These are phyloP conservation scores for Semicossyphus pulcher DNA, from an alignment of 2,113 vertebrate species.

Conservation along the genomic window DNA sequence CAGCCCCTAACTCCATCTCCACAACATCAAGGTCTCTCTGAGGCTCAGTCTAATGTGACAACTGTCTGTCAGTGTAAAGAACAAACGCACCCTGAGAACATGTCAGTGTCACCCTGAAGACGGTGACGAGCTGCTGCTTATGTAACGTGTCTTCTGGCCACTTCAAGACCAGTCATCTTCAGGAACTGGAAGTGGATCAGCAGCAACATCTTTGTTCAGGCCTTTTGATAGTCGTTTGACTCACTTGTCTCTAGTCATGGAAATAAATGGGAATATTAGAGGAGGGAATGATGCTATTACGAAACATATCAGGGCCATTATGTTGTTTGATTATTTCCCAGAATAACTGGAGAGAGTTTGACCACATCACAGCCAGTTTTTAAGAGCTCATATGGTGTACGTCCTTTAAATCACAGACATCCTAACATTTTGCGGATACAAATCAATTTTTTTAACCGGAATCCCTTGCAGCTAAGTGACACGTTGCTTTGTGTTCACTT, in stretches of 20 bases:
- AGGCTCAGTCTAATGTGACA: not conserved
- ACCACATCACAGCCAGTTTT: too few species aligned
- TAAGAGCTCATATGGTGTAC: too few species aligned
- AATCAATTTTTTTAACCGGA: too few species aligned
- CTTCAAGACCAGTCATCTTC: slow-evolving; percentile 31
- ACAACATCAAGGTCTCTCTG: slow-evolving; percentile 3
- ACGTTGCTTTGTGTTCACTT: not conserved
- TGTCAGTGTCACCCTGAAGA: not conserved
- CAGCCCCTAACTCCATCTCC: not conserved
- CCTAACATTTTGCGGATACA: too few species aligned
- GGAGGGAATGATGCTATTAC: too few species aligned
- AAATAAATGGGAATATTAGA: not conserved
- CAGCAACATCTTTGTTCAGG: slow-evolving; percentile 1
- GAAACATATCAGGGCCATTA: too few species aligned
- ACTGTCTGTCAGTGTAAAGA: slow-evolving; percentile 30
- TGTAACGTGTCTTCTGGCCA: slow-evolving; percentile 23
- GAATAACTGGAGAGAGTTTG: too few species aligned
- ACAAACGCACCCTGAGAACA: slow-evolving; percentile 24
- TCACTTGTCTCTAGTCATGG: not conserved
- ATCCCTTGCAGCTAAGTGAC: not conserved
- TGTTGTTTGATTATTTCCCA: too few species aligned
- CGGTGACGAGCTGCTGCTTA: slow-evolving; percentile 22
- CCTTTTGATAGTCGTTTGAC: not conserved
- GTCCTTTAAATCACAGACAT: too few species aligned
- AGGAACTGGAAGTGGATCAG: slow-evolving; percentile 3